Evolutionary conservation across 2,888 invertebrate genomes (phyloP), one percentile per base, ranked within the genome.

Genomic region (Agrochola circellaris): DNA sequence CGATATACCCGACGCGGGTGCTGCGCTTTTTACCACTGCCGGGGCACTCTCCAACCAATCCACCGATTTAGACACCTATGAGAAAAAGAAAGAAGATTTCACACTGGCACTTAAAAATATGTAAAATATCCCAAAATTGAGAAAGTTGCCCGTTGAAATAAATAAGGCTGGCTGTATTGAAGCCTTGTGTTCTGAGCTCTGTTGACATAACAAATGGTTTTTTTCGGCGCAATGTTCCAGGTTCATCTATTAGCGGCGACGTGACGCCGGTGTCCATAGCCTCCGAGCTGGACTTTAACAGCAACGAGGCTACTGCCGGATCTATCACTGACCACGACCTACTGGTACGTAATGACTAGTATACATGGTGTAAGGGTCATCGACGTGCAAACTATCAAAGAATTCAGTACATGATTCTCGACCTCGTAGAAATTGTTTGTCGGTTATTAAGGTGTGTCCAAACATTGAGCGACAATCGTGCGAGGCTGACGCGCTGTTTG

Each of bases 201-300:
- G 38, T 58, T 20, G 23, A 5, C 56, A 38, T 65, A 60, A 54
- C 26, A 26, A 34, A 51, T 58, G 23, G 9, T 42, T 61, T 34
- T 78, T 54, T 78, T 71, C 30, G 67, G 5, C 56, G 48, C 42
- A 54, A 70, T 75, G 42, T 84, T 84, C 1, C 90, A 96, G 96
- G 96, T 95, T 96, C 96, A 72, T 96, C 95, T 95, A 95, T 96
- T 96, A 97, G 97, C 92, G 97, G 97, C 54, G 97, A 97, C 89
- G 95, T 97, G 83, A 98, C 98, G 34, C 98, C 98, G 84, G 97
- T 98, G 87, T 98, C 98, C 79, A 95, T 97, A 78, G 97, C 97
- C 85, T 97, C 97, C 48, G 98, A 98, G 93, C 94, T 97, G 78
- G 97, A 97, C 86, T 97, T 97, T 87, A 97, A 97, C 93, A 97